Evolutionary conservation across 64 coral and sea anemone genomes (phyloP), one percentile per base, ranked within the genome.

Genomic region (Dendronephthya gigantea): DNA sequence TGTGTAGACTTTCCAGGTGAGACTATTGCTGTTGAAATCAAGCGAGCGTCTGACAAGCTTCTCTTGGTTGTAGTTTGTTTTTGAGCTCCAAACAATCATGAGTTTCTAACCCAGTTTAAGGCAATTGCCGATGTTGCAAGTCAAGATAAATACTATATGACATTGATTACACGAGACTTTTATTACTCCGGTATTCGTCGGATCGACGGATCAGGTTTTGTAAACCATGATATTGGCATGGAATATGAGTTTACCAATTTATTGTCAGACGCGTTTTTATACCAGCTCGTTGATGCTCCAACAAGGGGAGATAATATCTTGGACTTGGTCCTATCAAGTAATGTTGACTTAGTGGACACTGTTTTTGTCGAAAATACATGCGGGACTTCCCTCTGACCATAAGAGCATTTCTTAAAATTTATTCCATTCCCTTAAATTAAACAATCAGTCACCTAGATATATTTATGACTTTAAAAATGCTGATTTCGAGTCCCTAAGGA

Each of bases 341-440:
- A 85, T 9, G 6, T 51, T 2, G 51, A 84, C 22, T 45, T 45
- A 56, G 84, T 33, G 52, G 49, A 55, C 55, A 55, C 82, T 47
- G 82, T 41, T 41, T 84, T 84, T 84, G 82, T 47, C 15, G 40
- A 84, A 40, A 40, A 41, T 40, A 36, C 34, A 36, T 22, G 22
- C 28, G n/a, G 43, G 34, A 49, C 35, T 84, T 49, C 39, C 82
- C 31, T 40, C 35, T 47, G 34, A 50, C 7, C 39, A 84, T 27
- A 84, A n/a, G 22, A 50, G 83, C 34, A 84, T 55, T 84, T 84
- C n/a, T 84, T 51, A 50, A 40, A 15, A 84, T 84, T 32, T 84
- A n/a, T 50, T 50, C 49, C 56, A 30, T 84, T 84, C 83, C 52
- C 47, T 48, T 28, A 84, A 84, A 49, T 1, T 87, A 87, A 84